These are phyloP conservation scores for Distichodus sexfasciatus DNA, from an alignment of 2,797 vertebrate genomes.

Conservation along the genomic window DNA sequence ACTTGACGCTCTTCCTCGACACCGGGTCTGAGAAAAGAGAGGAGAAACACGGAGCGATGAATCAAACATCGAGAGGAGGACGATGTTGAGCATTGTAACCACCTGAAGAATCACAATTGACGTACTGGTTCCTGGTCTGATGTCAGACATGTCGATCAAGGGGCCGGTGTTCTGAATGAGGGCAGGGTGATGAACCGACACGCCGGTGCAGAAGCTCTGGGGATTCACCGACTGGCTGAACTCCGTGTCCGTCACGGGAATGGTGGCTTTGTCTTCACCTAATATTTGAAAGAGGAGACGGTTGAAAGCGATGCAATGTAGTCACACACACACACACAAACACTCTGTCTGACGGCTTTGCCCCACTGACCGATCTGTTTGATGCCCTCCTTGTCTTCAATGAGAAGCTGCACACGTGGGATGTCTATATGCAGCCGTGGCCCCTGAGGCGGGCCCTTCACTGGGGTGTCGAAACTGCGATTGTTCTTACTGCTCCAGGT, in stretches of 20 bases:
- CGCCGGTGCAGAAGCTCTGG: conserved; percentile 97
- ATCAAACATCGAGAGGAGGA: too few relatives aligned
- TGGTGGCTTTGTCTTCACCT: conserved; percentile 98
- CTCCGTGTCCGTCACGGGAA: conserved; percentile 94
- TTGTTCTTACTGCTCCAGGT: conserved; percentile 91
- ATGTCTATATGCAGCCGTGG: conserved; percentile 97
- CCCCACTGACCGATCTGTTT: conserved; percentile 90
- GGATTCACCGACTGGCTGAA: conserved; percentile 97
- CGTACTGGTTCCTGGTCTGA: conserved; percentile 97
- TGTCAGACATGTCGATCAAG: conserved; percentile 98
- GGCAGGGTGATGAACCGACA: conserved; percentile 93
- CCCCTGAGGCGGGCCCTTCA: conserved; percentile 97
- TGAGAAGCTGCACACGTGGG: conserved; percentile 95
- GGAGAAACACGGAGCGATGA: too few relatives aligned
- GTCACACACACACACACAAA: background rate
- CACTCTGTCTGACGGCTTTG: too few relatives aligned
- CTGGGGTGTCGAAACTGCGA: conserved; percentile 96
- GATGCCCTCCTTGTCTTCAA: conserved; percentile 99
- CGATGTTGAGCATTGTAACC: too few relatives aligned
- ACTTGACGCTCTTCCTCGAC: conserved; percentile 95
- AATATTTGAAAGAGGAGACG: too few relatives aligned
- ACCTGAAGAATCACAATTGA: background rate
- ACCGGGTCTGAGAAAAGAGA: conserved; percentile 80
- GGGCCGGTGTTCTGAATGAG: conserved; percentile 98
- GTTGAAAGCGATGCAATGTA: too few relatives aligned